Evolutionary conservation across 2,113 vertebrate species (phyloP), one percentile per base, ranked within the genome.

Genomic region (Trinectes maculatus): DNA sequence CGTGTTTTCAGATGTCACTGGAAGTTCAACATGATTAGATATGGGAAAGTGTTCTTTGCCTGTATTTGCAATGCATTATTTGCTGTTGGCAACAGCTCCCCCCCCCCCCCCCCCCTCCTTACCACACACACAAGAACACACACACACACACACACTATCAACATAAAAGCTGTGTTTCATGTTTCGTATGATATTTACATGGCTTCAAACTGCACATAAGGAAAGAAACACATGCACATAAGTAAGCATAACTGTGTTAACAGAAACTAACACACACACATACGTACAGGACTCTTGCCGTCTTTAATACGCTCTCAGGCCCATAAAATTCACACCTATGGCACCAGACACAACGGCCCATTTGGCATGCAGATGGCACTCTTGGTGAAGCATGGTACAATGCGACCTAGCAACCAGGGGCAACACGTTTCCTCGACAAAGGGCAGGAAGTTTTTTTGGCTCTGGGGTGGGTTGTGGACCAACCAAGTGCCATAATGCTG

Each of bases 21-120:
- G 67, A 85, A 89, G 88, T 91, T 90, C 83, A 87, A 86, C 74
- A 79, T 82, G 88, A 91, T 91, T 89, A 92, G 84, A 89, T 89
- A 88, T 62, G 72, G 71, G 62, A 83, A 56, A 46, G 63, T 79
- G 86, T 85, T 57, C 63, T 74, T 80, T 80, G 34, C 47, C 40
- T 82, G 78, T 71, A 43, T 82, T 79, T n/a, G n/a, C n/a, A 26
- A 10, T 48, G 56, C 52, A 71, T 67, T 85, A 70, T 79, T 73
- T 87, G 31, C 62, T 66, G 24, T 46, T 15, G 24, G 42, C 40
- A 25, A 37, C 19, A 6, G 42, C 60, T 34, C 65, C 66, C 53
- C 22, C n/a, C n/a, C n/a, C n/a, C n/a, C n/a, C n/a, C n/a, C n/a
- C n/a, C n/a, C n/a, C n/a, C n/a, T n/a, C n/a, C n/a, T n/a, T n/a